Conservation (phyloP, 1,140 invertebrate genomes). For the Brachionus calyciflorus region DNA sequence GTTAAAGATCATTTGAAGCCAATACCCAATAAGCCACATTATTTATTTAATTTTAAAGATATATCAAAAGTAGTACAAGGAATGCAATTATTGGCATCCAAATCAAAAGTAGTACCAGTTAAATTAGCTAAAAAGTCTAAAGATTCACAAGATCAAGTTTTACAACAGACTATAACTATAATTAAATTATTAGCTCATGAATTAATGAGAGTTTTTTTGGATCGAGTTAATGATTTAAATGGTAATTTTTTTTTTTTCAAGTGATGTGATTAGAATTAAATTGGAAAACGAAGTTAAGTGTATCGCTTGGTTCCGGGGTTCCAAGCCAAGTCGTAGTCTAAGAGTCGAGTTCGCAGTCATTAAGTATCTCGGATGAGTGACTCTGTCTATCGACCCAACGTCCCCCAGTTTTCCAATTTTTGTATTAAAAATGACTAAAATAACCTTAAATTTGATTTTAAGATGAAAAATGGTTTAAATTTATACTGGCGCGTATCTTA, state of each 20-base stretch:
- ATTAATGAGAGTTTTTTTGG: slow-evolving; percentile 55
- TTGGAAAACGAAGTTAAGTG: too few relatives aligned
- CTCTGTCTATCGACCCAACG: too few relatives aligned
- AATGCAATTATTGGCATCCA: slow-evolving; percentile 57
- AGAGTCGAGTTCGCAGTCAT: too few relatives aligned
- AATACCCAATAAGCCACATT: slow-evolving; percentile 55
- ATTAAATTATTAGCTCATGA: slow-evolving; percentile 59
- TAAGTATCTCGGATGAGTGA: too few relatives aligned
- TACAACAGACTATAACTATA: slow-evolving; percentile 52
- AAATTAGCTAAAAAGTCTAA: too few relatives aligned
- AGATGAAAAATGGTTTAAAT: slow-evolving; percentile 54
- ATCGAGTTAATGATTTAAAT: slow-evolving; percentile 54
- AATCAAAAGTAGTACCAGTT: slow-evolving; percentile 50
- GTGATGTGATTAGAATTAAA: too few relatives aligned
- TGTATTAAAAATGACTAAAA: too few relatives aligned
- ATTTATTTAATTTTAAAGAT: slow-evolving; percentile 58
- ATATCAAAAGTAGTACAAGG: slow-evolving; percentile 55
- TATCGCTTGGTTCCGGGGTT: too few relatives aligned
- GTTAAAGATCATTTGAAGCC: slow-evolving; percentile 55
- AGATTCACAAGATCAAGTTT: slow-evolving; percentile 35
- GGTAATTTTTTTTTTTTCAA: too few relatives aligned
- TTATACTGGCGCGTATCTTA: slow-evolving; percentile 52
- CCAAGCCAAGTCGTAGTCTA: too few relatives aligned
- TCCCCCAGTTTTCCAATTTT: too few relatives aligned
- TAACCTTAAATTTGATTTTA: slow-evolving; percentile 13